Conservation (phyloP, 92 coral and sea anemone species). For the Porites rus region DNA sequence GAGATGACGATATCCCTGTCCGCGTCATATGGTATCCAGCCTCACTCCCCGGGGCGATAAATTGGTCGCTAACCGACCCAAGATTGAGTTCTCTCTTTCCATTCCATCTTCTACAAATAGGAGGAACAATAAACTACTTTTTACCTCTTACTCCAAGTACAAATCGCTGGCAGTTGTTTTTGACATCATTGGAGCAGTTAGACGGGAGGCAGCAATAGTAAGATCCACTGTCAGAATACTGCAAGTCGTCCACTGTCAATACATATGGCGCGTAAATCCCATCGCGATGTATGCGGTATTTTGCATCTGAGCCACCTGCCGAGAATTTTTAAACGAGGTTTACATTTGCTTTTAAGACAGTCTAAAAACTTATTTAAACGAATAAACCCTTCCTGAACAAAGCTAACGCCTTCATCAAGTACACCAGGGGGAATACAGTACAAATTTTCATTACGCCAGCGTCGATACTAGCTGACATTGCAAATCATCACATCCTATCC, state of each 20-base stretch:
- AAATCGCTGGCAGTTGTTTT: slow-evolving; percentile 67
- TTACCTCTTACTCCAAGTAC: slow-evolving; percentile 23
- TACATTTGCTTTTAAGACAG: too few species aligned
- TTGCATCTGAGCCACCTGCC: slow-evolving; percentile 21
- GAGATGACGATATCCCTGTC: too few species aligned
- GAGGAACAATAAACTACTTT: too few species aligned
- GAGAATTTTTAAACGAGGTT: too few species aligned
- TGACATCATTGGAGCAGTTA: slow-evolving; percentile 34
- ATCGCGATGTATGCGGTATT: background rate
- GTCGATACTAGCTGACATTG: too few species aligned
- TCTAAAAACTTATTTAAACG: background rate
- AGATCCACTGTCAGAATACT: slow-evolving; percentile 71
- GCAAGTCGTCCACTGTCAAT: slow-evolving; percentile 54
- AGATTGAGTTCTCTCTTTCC: too few species aligned
- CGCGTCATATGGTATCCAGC: too few species aligned
- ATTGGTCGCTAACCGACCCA: too few species aligned
- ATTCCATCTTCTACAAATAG: background rate
- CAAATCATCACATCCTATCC: too few species aligned
- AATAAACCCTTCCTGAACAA: background rate
- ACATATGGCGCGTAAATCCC: slow-evolving; percentile 38
- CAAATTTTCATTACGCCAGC: too few species aligned
- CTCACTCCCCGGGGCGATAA: too few species aligned
- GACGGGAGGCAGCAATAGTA: slow-evolving; percentile 74
- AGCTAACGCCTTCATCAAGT: background rate
- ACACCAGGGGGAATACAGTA: too few species aligned